A percentile compares a stretch with the other conserved stretches of the same genome.
Conservation (phyloP, 2,113 vertebrate species). For the Melanerpes formicivorus region DNA sequence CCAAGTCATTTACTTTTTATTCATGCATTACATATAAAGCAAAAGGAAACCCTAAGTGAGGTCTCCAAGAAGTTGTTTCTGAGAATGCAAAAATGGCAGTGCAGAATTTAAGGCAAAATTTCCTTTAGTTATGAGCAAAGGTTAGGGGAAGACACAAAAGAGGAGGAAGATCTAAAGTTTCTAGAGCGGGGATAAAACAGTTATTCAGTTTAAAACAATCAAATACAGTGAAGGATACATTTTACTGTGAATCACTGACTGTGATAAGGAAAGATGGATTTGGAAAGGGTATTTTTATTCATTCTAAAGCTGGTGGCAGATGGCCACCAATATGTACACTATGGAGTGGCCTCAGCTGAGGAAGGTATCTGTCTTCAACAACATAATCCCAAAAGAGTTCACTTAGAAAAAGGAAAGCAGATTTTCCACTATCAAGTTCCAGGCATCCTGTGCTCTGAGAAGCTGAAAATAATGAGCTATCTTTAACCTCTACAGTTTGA, state of each 20-base stretch:
- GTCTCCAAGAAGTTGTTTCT: not conserved
- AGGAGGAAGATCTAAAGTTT: not conserved
- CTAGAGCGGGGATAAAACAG: not conserved
- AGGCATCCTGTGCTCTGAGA: not conserved
- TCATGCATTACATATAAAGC: not conserved
- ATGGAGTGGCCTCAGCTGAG: slow-evolving; percentile 38
- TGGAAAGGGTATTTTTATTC: slow-evolving; percentile 49
- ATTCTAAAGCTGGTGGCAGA: slow-evolving; percentile 41
- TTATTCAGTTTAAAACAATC: slow-evolving; percentile 2
- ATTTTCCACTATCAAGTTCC: not conserved
- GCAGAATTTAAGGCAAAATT: not conserved
- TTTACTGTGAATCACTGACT: not conserved
- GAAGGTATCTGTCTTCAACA: not conserved
- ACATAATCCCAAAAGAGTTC: not conserved
- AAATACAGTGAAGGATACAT: slow-evolving; percentile 15
- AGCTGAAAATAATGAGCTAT: not conserved
- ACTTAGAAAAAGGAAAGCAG: not conserved
- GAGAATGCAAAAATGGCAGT: not conserved
- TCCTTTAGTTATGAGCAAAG: not conserved
- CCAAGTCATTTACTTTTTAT: not conserved
- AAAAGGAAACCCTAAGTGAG: not conserved
- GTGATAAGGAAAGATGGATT: slow-evolving; percentile 38
- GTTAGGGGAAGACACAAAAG: not conserved
- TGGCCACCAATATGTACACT: slow-evolving; percentile 65
- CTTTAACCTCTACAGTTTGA: not conserved